Evolutionary conservation across 2,888 invertebrate genomes (phyloP), one percentile per base, ranked within the genome.

Genomic region (Cremastinae sp.): DNA sequence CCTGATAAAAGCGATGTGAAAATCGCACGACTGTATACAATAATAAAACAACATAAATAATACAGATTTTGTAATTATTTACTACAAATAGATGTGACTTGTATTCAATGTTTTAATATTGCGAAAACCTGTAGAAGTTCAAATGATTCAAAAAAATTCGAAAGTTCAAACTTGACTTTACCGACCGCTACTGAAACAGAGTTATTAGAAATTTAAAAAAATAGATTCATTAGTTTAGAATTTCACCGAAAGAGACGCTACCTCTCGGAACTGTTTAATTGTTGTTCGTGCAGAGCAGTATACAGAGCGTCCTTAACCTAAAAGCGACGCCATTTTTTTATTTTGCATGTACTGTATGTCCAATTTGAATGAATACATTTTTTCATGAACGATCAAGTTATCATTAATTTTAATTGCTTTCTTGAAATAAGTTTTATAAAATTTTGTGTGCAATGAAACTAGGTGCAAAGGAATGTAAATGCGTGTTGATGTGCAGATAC

Each of bases 21-120:
- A 84, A 74, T 85, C 81, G 84, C 81, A 66, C 65, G 81, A 86
- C 82, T 85, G 82, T 84, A 80, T 81, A 82, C 80, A 86, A 85
- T 86, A 84, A 83, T 65, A 80, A 83, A 80, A 66, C 61, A 16
- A 64, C 43, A 74, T 64, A 62, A 79, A 78, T 73, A 64, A 75
- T 68, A 62, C 47, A 41, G 49, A 41, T 12, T 62, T 53, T 61
- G 47, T 14, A 35, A 16, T 16, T 1, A 55, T 35, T 55, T 35
- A 12, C 5, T 9, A n/a, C 7, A 8, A 12, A 7, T 2, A 37
- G 28, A 9, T n/a, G 12, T 9, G 20, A 16, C 20, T 39, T 7
- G 8, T 28, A n/a, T 14, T 16, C 28, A 7, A 35, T 37, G 9
- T 28, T n/a, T 51, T 51, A 28, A 14, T 16, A 37, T 56, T 55